These are phyloP conservation scores for Pteromalus puparum DNA, from an alignment of 1,140 invertebrate species.

Conservation along the genomic window DNA sequence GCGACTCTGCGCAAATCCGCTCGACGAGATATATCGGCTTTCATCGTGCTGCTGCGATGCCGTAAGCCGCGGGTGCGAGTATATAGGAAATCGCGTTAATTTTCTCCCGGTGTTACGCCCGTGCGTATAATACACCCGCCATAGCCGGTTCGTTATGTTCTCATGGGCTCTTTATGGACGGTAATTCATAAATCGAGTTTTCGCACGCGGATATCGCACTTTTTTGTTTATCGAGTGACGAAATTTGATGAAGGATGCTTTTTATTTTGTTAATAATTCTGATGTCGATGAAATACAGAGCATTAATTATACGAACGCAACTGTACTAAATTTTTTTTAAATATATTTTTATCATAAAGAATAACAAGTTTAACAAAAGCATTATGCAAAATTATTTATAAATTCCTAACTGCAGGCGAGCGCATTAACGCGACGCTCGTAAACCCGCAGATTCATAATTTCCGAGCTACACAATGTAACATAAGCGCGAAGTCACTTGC, in stretches of 20 bases:
- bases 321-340: too few species aligned
- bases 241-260: too few species aligned
- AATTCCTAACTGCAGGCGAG: background rate
- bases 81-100: constrained; percentile 10
- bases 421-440: background rate
- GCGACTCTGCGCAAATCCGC: too few species aligned
- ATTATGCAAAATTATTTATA: constrained; percentile 10
- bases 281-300: too few species aligned
- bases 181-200: background rate
- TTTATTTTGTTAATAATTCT: too few species aligned
- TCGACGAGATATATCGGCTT: background rate
- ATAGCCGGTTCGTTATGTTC: background rate
- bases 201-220: background rate
- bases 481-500: background rate
- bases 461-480: background rate
- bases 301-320: too few species aligned
- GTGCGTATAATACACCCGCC: background rate
- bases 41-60: background rate
- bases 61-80: background rate
- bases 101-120: constrained; percentile 23
- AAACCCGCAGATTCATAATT: background rate
- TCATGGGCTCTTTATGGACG: background rate
- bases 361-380: too few species aligned
- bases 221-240: background rate
- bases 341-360: too few species aligned